Conservation (phyloP, 1,140 invertebrate genomes). For the Rhyzopertha dominica region DNA sequence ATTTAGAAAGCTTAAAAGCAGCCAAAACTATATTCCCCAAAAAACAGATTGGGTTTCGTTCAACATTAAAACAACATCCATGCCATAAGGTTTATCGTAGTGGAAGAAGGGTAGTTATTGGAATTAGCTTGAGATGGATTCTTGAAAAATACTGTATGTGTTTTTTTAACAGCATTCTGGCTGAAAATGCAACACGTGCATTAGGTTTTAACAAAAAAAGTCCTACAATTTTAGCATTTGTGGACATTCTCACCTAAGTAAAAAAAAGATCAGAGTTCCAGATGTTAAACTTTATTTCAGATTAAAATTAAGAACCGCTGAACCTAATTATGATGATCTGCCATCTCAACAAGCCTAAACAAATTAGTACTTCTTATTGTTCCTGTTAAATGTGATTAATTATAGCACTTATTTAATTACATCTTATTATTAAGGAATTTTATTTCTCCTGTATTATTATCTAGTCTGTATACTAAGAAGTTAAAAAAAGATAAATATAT, state of each 20-base stretch:
- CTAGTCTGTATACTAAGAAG: too few species aligned
- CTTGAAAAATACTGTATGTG: conserved; percentile 7
- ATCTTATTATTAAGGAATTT: too few species aligned
- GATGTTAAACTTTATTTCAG: conserved; percentile 15
- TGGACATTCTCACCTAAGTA: too few species aligned
- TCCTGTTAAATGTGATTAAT: conserved; percentile 9
- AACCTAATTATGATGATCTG: conserved; percentile 16
- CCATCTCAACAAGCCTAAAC: conserved; percentile 9
- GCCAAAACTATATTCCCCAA: too few species aligned
- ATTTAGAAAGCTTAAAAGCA: too few species aligned
- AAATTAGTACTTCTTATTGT: conserved; percentile 13
- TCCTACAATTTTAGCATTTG: too few species aligned
- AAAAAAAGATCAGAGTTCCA: conserved; percentile 5
- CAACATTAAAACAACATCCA: too few species aligned
- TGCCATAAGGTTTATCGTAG: conserved; percentile 11
- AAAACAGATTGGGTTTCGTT: conserved; percentile 12
- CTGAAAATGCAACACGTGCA: too few species aligned
- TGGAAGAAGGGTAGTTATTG: conserved; percentile 9
- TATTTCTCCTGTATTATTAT: too few species aligned
- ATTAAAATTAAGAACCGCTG: conserved; percentile 14
- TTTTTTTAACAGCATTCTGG: conserved; percentile 10
- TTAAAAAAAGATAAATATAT: too few species aligned
- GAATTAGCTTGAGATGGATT: conserved; percentile 1
- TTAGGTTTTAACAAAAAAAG: too few species aligned
- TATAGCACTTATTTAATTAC: too few species aligned